Evolutionary conservation across 1,140 invertebrate species (phyloP), one percentile per base, ranked within the genome.

Genomic region (Eueides isabella): DNA sequence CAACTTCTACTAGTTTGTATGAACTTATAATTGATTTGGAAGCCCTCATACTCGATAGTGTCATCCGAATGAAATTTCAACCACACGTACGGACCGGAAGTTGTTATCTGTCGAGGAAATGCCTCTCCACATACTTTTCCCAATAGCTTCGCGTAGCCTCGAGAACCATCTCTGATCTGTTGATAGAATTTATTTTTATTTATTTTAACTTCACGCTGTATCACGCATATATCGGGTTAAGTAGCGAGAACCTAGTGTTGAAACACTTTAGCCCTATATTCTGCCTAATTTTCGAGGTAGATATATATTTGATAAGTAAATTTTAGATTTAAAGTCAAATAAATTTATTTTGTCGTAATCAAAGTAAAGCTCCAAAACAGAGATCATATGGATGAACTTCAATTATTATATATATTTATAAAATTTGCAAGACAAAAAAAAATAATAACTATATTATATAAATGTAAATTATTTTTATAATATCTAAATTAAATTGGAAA

Each of bases 31-130:
- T 82, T 85, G 16, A 92, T 92, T 12, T 84, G 77, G 33, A 92
- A 92, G 0, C 91, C 91, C 28, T 89, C 89, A 62, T 92, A 92
- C 30, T 92, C 90, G 28, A 92, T 92, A 16, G 88, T 91, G n/a
- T 91, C 88, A 71, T 92, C 91, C 0, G 91, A 91, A 11, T 85
- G 74, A 70, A 92, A 92, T 66, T 92, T 91, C 38, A 92, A 65
- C 91, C 91, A 92, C 0, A 81, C 82, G 61, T 85, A 75, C 0
- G 91, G 91, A 0, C 91, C 91, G 0, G 89, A 83, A 0, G 89
- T 86, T 0, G 77, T 84, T 6, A 92, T 86, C 30, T 85, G 81
- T 0, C 80, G 69, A 0, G 91, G 91, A n/a, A 92, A 92, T 0
- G 82, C 79, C 16, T 89, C 80, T 0, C 91, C 91, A 31, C 91